phyloP scores from a whole-genome alignment of 1,140 invertebrate genomes.

The Colletes latitarsis region DNA sequence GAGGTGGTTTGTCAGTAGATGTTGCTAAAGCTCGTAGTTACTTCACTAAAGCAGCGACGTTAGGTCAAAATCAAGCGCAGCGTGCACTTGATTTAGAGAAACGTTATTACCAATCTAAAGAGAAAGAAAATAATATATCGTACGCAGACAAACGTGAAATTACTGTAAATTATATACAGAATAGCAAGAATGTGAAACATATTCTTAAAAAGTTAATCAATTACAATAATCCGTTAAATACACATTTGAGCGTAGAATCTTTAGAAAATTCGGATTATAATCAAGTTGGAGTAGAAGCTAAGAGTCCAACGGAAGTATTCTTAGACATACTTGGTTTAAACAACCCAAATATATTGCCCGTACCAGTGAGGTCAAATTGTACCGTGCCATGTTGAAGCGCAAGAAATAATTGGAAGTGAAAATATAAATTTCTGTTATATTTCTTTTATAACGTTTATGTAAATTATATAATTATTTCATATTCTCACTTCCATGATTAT shows the following conservation, averaged over 20 bases:
- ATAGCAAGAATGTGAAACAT: conserved; percentile 24
- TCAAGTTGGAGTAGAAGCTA: not conserved
- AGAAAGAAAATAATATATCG: conserved; percentile 3
- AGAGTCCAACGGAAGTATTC: conserved; percentile 64
- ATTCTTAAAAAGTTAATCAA: conserved; percentile 46
- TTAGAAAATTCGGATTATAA: conserved; percentile 35
- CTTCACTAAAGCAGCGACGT: conserved; percentile 82
- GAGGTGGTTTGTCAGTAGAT: conserved; percentile 81
- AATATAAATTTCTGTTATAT: not conserved
- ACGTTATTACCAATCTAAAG: conserved; percentile 19
- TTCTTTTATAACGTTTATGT: conserved; percentile 8
- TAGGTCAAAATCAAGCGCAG: conserved; percentile 83
- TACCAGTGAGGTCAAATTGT: conserved; percentile 31
- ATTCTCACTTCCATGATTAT: conserved; percentile 15
- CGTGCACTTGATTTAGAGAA: conserved; percentile 78
- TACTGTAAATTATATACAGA: conserved; percentile 14
- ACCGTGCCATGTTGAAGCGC: conserved; percentile 51
- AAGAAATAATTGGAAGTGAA: conserved; percentile 24
- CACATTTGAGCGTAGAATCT: not conserved
- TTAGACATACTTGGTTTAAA: conserved; percentile 65
- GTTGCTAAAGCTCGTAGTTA: conserved; percentile 78
- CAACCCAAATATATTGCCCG: conserved; percentile 44
- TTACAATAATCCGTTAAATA: conserved; percentile 27
- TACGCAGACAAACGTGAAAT: not conserved
- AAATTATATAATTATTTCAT: conserved; percentile 21